phyloP scores from a whole-genome alignment of 2,113 vertebrate species.

The Sterrhoptilus dennistouni region DNA sequence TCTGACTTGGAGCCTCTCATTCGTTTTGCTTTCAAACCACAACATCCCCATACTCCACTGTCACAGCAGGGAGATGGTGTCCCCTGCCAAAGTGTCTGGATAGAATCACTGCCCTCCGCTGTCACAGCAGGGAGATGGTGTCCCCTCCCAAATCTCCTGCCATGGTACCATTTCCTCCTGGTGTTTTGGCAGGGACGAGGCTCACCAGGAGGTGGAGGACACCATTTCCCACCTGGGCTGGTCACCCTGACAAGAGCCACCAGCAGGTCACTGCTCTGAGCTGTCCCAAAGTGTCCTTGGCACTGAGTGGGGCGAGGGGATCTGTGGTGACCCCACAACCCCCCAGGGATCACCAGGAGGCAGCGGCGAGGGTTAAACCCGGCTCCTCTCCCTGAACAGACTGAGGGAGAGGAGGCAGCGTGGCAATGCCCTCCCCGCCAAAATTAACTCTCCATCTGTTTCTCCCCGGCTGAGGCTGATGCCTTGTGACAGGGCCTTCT shows the following conservation, averaged over 20 bases:
- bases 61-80: no score
- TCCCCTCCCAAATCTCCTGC: background rate
- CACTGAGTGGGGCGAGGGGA: rapidly evolving
- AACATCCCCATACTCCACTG: no score
- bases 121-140: no score
- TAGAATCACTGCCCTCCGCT: background rate
- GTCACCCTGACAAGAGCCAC: background rate
- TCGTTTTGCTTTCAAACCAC: no score
- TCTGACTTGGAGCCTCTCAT: no score
- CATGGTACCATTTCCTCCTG: rapidly evolving
- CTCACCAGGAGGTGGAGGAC: background rate
- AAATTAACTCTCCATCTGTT: slow-evolving; percentile 73
- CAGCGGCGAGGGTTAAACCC: background rate
- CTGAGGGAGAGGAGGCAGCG: background rate
- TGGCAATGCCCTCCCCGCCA: slow-evolving; percentile 1
- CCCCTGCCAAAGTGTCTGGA: no score
- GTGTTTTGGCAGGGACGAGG: rapidly evolving
- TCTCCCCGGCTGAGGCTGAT: slow-evolving; percentile 58
- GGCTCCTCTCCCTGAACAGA: background rate
- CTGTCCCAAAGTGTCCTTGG: background rate
- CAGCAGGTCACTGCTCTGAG: background rate
- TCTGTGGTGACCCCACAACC: rapidly evolving
- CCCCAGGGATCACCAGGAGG: rapidly evolving
- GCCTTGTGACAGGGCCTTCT: slow-evolving; percentile 68
- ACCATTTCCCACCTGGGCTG: background rate